phyloP scores from a whole-genome alignment of 2,797 vertebrate species.

The Leuciscus waleckii region DNA sequence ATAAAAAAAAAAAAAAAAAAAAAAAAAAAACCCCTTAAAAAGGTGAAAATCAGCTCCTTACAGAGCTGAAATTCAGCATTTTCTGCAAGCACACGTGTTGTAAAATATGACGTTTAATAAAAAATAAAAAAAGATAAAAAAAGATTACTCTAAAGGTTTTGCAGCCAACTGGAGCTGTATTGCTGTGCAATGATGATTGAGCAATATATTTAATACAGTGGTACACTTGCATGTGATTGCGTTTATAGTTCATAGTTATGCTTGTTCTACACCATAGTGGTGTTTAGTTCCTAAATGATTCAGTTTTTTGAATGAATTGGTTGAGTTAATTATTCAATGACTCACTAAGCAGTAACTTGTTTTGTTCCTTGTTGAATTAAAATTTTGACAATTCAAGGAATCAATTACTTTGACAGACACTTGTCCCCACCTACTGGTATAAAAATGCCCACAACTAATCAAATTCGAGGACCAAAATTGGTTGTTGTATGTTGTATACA shows the following conservation, averaged over 20 bases:
- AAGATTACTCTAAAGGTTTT: neutral
- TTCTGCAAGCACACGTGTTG: neutral
- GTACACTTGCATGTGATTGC: neutral
- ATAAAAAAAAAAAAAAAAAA: neutral
- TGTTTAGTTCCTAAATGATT: neutral
- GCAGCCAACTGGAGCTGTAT: neutral
- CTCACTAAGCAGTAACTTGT: neutral
- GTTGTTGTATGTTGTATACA: neutral
- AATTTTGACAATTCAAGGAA: neutral
- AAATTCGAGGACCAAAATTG: neutral
- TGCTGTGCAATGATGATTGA: neutral
- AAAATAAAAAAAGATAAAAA: too few species aligned
- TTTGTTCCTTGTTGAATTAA: neutral
- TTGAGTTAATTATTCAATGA: neutral
- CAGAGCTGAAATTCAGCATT: neutral
- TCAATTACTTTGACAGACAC: neutral
- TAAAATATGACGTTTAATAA: neutral
- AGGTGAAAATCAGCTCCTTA: neutral
- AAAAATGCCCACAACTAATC: neutral
- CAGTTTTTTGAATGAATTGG: neutral
- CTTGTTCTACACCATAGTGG: neutral
- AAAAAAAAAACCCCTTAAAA: too few species aligned
- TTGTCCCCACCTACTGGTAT: neutral
- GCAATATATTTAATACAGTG: neutral
- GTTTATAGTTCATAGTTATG: neutral